A percentile compares a stretch with the other conserved stretches of the same genome.
These are phyloP conservation scores for Acanthis flammea DNA, from an alignment of 2,797 vertebrate species.

Conservation along the genomic window DNA sequence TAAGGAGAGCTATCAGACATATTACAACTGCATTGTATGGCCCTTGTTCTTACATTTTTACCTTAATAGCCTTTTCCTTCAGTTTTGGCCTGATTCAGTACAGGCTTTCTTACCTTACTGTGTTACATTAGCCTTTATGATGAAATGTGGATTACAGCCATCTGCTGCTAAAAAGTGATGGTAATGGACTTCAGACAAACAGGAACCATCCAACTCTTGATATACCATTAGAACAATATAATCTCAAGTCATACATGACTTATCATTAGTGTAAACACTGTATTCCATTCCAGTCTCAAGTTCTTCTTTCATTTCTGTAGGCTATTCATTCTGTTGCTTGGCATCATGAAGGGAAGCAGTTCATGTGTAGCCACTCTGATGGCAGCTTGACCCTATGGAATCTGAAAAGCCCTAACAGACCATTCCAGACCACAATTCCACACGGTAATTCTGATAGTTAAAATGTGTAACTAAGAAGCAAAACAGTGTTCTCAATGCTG, in stretches of 20 bases:
- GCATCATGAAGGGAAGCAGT: conserved; percentile 98
- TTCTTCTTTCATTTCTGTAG: conserved; percentile 71
- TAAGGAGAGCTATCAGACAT: neutral
- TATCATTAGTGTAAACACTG: neutral
- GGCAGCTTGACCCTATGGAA: conserved; percentile 97
- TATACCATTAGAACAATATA: neutral
- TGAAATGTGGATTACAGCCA: neutral
- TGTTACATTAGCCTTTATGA: neutral
- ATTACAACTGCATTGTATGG: neutral
- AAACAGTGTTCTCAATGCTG: neutral
- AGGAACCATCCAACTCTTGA: neutral
- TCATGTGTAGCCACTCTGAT: conserved; percentile 99
- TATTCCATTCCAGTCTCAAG: neutral
- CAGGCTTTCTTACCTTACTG: neutral
- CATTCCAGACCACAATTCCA: conserved; percentile 94
- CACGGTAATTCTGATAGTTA: conserved; percentile 84
- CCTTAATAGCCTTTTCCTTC: neutral
- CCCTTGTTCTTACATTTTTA: neutral
- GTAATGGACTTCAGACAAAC: neutral
- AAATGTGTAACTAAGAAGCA: neutral
- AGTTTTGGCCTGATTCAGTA: neutral
- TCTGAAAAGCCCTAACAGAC: conserved; percentile 90
- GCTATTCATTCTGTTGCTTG: conserved; percentile 97
- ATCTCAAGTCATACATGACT: neutral
- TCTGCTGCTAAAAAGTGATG: neutral